These are phyloP conservation scores for Tachysurus fulvidraco DNA, from an alignment of 2,113 vertebrate genomes.

Conservation along the genomic window DNA sequence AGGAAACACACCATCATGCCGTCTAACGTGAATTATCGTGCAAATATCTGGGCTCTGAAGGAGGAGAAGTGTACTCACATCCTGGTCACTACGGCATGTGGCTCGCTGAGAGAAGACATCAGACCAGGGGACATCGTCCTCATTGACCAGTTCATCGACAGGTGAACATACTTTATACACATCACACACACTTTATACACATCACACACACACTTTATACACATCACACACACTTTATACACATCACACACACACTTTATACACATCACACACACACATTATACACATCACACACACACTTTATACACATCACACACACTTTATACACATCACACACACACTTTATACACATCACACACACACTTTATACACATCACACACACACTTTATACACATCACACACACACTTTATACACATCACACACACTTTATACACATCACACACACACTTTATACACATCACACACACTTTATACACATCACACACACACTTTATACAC, in stretches of 20 bases:
- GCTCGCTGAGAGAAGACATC: conserved; percentile 91
- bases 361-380: too few relatives aligned
- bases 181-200: background rate
- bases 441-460: too few relatives aligned
- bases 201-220: background rate
- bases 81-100: conserved; percentile 91
- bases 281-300: background rate
- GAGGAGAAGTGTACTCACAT: conserved; percentile 92
- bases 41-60: conserved; percentile 94
- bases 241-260: background rate
- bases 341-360: too few relatives aligned
- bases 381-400: too few relatives aligned
- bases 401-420: too few relatives aligned
- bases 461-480: too few relatives aligned
- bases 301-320: background rate
- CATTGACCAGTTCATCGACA: conserved; percentile 96
- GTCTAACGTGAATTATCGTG: conserved; percentile 88
- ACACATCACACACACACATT: background rate
- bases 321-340: too few relatives aligned
- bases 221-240: too few relatives aligned
- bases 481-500: too few relatives aligned
- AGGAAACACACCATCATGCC: conserved; percentile 93
- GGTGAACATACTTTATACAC: conserved; percentile 65
- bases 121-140: conserved; percentile 93
- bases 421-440: too few relatives aligned